Evolutionary conservation across 23 tunicate species (phyloP).

Genomic region (Aplidium turbinatum): DNA sequence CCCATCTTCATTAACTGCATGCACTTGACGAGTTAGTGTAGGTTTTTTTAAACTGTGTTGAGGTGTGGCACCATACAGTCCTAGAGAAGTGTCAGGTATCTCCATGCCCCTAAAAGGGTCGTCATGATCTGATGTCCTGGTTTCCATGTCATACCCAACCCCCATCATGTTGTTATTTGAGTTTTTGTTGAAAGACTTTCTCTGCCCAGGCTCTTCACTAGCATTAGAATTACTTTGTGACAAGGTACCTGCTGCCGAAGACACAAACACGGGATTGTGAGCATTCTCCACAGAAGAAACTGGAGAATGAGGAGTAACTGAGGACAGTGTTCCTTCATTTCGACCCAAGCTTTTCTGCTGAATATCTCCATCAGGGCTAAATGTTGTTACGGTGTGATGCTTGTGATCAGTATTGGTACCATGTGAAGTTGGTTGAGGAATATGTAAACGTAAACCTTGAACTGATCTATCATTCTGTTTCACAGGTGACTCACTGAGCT

Average conservation of each 20-base stretch:
- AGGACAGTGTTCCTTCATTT: slow-evolving; percentile 25
- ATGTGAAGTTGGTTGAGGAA: not conserved
- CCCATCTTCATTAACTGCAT: slow-evolving; percentile 7
- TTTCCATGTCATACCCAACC: not conserved
- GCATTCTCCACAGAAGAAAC: slow-evolving; percentile 14
- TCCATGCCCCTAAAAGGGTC: slow-evolving; percentile 29
- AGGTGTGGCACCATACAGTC: slow-evolving; percentile 9
- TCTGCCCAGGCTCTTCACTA: too few species aligned
- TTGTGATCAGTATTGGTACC: not conserved
- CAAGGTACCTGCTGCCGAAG: too few species aligned
- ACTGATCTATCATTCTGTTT: too few species aligned
- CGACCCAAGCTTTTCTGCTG: slow-evolving; percentile 24
- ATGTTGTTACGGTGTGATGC: slow-evolving; percentile 36
- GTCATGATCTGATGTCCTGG: slow-evolving; percentile 14
- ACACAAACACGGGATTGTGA: too few species aligned
- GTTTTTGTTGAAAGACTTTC: too few species aligned
- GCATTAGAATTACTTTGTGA: too few species aligned
- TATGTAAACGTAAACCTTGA: too few species aligned
- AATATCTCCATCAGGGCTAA: slow-evolving; percentile 33
- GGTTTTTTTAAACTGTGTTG: not conserved
- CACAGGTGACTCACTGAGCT: too few species aligned
- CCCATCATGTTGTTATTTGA: too few species aligned
- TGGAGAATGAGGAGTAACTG: slow-evolving; percentile 28
- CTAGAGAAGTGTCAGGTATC: slow-evolving; percentile 40
- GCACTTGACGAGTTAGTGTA: not conserved